Evolutionary conservation across 2,888 invertebrate genomes (phyloP), one percentile per base, ranked within the genome.

Genomic region (Coenonympha arcania): DNA sequence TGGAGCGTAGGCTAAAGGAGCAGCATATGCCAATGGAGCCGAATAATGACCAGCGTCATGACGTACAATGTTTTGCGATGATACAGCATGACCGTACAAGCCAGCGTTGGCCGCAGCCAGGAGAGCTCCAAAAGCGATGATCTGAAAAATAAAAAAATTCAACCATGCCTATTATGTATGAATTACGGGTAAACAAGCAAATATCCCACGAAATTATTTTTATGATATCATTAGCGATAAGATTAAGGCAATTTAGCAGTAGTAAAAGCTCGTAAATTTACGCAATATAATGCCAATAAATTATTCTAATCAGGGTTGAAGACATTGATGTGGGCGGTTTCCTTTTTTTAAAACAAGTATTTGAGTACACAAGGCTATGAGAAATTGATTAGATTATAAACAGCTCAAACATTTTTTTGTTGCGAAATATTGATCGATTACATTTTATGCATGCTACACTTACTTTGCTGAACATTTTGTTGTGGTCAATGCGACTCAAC

Each of bases 21-120:
- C 65, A 1, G 62, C 65, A 37, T 73, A 70, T 0, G 56, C 62
- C 13, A 66, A 52, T 6, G 72, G 69, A 0, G 71, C 71, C 11
- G 67, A 76, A 46, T 74, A 70, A 55, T 69, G 65, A 1, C 66
- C 67, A 47, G 66, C 77, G 49, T 77, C 78, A 50, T 81, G 79
- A 20, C 60, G 78, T 2, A 81, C 70, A 54, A 81, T 76, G 65
- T 72, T 79, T 52, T 82, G 83, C 6, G 79, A 81, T 16, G 82
- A 82, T 0, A 80, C 71, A 1, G 80, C 83, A 45, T 76, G 71
- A 15, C 54, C 54, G 26, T 54, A 76, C 39, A 83, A 65, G 18
- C 87, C 87, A 26, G 87, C 88, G 55, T 76, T 76, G 30, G 84
- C 83, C 3, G 86, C 72, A 39, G 79, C 77, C 64, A 88, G 58